Conservation (phyloP, 2,797 vertebrate species). For the Leptoclinus maculatus region DNA sequence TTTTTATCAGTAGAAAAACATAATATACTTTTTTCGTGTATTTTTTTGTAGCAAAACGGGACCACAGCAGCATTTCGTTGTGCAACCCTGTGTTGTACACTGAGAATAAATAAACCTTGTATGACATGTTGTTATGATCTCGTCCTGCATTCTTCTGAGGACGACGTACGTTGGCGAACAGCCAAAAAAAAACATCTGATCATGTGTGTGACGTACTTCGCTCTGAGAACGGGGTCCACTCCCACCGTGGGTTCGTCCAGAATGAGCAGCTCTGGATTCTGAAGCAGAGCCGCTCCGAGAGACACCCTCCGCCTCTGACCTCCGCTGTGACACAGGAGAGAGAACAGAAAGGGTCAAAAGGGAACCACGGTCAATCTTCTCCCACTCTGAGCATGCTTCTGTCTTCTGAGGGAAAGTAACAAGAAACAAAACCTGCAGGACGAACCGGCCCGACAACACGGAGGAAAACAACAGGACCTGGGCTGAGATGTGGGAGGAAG, state of each 20-base stretch:
- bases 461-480: background rate
- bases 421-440: slow-evolving; percentile 51
- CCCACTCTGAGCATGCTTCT: slow-evolving; percentile 4
- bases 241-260: slow-evolving; percentile 88
- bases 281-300: slow-evolving; percentile 85
- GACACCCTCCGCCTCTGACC: slow-evolving; percentile 85
- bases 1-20: too few species aligned
- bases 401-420: slow-evolving; percentile 11
- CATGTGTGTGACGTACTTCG: slow-evolving; percentile 70
- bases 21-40: too few species aligned
- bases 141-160: too few species aligned
- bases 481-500: background rate
- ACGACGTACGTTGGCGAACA: background rate
- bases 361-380: background rate
- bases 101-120: too few species aligned
- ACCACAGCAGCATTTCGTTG: too few species aligned
- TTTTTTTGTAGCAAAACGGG: too few species aligned
- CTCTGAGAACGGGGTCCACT: slow-evolving; percentile 86
- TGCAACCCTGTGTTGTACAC: too few species aligned
- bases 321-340: slow-evolving; percentile 72
- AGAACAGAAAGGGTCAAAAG: background rate
- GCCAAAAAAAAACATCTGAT: too few species aligned
- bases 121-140: too few species aligned
- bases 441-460: slow-evolving; percentile 59
- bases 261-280: slow-evolving; percentile 86